Evolutionary conservation across 2,797 vertebrate genomes (phyloP).

Genomic region (Parotocinclus haroldoi): DNA sequence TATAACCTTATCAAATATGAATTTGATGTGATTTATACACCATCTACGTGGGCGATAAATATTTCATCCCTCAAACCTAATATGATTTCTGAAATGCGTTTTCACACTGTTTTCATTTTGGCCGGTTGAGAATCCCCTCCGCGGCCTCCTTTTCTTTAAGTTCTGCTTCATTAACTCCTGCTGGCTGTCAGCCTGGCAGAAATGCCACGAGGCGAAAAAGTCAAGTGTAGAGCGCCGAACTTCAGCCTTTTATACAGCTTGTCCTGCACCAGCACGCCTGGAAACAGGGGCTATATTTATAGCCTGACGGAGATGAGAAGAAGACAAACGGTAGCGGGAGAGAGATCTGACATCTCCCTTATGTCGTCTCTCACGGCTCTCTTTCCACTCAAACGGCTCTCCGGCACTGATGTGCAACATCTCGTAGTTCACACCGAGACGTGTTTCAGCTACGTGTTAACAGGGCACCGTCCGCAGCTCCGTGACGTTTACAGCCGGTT

Average conservation of each 20-base stretch:
- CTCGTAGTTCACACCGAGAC: slow-evolving; percentile 30
- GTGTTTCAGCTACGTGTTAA: slow-evolving; percentile 14
- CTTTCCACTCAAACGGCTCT: slow-evolving; percentile 11
- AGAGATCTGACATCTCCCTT: slow-evolving; percentile 23
- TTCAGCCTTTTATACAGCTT: slow-evolving; percentile 12
- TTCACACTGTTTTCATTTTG: slow-evolving; percentile 6
- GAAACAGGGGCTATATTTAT: slow-evolving; percentile 38
- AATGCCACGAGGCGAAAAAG: slow-evolving; percentile 33
- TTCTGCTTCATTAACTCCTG: slow-evolving; percentile 25
- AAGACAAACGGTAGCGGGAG: slow-evolving; percentile 1
- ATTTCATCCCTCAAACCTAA: slow-evolving; percentile 20
- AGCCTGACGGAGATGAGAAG: slow-evolving; percentile 3
- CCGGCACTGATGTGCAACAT: slow-evolving; percentile 21
- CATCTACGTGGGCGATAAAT: slow-evolving; percentile 19
- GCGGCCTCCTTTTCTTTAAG: slow-evolving; percentile 18
- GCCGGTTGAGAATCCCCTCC: background rate
- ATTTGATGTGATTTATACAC: slow-evolving; percentile 31
- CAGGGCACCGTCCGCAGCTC: slow-evolving; percentile 5
- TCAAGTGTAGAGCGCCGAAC: slow-evolving; percentile 18
- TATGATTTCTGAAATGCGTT: slow-evolving; percentile 23
- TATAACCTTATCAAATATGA: slow-evolving; percentile 28
- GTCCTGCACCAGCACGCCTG: slow-evolving; percentile 5
- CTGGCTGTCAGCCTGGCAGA: slow-evolving; percentile 23
- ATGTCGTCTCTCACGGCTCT: slow-evolving; percentile 27
- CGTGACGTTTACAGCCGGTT: slow-evolving; percentile 2